These are phyloP conservation scores for Brachionichthys hirsutus DNA, from an alignment of 2,113 vertebrate genomes.

Conservation along the genomic window DNA sequence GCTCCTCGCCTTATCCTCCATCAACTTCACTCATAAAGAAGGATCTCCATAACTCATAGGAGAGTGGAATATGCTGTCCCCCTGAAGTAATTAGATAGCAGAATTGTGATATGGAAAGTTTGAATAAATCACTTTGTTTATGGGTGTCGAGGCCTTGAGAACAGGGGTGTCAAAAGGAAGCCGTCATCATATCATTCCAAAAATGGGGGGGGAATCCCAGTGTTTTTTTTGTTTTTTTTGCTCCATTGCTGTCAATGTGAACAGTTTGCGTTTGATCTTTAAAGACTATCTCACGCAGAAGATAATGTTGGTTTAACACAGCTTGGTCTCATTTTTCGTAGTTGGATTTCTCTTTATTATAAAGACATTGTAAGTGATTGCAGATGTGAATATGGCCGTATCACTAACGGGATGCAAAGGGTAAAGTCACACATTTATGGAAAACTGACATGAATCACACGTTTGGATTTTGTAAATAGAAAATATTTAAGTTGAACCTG, in stretches of 20 bases:
- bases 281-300: not conserved
- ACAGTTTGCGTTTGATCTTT: conserved; percentile 27
- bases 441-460: not conserved
- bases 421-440: not conserved
- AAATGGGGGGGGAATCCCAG: conserved; percentile 3
- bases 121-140: conserved; percentile 84
- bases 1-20: conserved; percentile 79
- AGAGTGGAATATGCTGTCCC: conserved; percentile 73
- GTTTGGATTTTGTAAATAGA: not conserved
- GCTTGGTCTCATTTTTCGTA: not conserved
- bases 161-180: conserved; percentile 44
- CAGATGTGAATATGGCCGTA: not conserved
- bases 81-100: conserved; percentile 83
- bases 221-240: conserved; percentile 21
- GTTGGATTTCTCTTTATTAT: not conserved
- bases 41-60: conserved; percentile 81
- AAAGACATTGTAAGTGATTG: not conserved
- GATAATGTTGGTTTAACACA: not conserved
- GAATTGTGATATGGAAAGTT: conserved; percentile 81
- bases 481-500: too few relatives aligned
- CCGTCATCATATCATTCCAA: conserved; percentile 29
- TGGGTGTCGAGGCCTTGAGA: conserved; percentile 77
- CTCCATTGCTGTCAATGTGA: conserved; percentile 3
- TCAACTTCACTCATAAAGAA: conserved; percentile 84
- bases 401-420: not conserved